Conservation (phyloP, 1,140 invertebrate species). For the Chelonus insularis region DNA sequence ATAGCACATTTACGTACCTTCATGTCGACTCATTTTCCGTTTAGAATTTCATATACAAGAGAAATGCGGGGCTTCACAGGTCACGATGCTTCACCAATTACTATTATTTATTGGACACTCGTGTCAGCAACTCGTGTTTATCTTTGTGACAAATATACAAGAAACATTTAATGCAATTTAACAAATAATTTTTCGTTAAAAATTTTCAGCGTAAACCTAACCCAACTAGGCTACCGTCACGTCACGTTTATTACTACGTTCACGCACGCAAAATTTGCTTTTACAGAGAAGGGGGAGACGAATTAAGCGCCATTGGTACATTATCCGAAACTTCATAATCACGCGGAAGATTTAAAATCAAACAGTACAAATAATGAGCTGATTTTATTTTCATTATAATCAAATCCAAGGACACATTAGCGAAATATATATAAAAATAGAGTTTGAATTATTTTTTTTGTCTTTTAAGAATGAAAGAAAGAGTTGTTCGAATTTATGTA, state of each 20-base stretch:
- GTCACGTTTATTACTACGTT: conserved; percentile 61
- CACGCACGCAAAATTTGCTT: too few species aligned
- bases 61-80: conserved; percentile 51
- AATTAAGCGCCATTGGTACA: too few species aligned
- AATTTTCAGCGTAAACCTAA: conserved; percentile 71
- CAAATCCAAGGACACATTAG: too few species aligned
- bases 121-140: conserved; percentile 49
- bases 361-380: too few species aligned
- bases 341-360: too few species aligned
- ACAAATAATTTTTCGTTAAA: conserved; percentile 67
- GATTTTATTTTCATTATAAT: too few species aligned
- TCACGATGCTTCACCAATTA: conserved; percentile 30
- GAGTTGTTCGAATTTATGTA: too few species aligned
- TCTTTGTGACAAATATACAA: conserved; percentile 25
- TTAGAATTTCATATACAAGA: conserved; percentile 62
- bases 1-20: conserved; percentile 65
- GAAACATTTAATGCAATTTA: conserved; percentile 64
- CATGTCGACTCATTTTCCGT: conserved; percentile 80
- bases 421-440: too few species aligned
- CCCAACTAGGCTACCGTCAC: conserved; percentile 73
- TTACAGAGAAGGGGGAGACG: too few species aligned
- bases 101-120: conserved; percentile 56
- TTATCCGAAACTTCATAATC: too few species aligned
- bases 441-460: too few species aligned
- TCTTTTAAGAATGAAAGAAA: too few species aligned